Evolutionary conservation across 2,113 vertebrate species (phyloP).

Genomic region (Pristiophorus japonicus): DNA sequence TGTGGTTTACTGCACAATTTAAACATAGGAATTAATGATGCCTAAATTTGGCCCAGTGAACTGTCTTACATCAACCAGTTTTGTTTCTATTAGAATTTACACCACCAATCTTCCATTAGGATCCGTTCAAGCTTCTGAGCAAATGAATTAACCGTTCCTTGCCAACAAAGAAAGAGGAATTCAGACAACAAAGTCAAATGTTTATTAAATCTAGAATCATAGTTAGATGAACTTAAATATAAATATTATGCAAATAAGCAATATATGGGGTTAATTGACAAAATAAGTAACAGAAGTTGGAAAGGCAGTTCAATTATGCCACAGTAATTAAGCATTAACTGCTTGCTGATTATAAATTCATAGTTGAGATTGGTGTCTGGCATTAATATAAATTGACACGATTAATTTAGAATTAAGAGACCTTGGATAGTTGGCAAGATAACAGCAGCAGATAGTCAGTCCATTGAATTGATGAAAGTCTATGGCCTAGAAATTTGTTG

Average conservation of each 20-base stretch:
- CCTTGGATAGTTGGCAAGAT: not conserved
- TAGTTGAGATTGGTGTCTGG: not conserved
- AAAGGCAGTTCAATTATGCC: not conserved
- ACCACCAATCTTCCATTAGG: not conserved
- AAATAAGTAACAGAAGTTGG: not conserved
- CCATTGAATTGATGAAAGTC: not conserved
- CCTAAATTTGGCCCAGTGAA: not conserved
- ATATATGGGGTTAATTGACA: not conserved
- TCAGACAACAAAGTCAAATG: not conserved
- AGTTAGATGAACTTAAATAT: not conserved
- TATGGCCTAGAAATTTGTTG: not conserved
- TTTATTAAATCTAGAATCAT: not conserved
- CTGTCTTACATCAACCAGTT: not conserved
- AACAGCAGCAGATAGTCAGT: not conserved
- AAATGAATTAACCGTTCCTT: not conserved
- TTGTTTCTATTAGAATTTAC: not conserved
- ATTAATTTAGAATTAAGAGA: not conserved
- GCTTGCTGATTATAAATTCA: not conserved
- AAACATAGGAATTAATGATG: not conserved
- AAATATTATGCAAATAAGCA: not conserved
- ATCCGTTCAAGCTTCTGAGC: not conserved
- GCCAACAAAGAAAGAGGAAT: not conserved
- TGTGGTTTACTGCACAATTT: not conserved
- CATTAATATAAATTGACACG: not conserved
- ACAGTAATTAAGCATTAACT: not conserved